Evolutionary conservation across 2,113 vertebrate species (phyloP).

Genomic region (Benitochromis conjunctus): DNA sequence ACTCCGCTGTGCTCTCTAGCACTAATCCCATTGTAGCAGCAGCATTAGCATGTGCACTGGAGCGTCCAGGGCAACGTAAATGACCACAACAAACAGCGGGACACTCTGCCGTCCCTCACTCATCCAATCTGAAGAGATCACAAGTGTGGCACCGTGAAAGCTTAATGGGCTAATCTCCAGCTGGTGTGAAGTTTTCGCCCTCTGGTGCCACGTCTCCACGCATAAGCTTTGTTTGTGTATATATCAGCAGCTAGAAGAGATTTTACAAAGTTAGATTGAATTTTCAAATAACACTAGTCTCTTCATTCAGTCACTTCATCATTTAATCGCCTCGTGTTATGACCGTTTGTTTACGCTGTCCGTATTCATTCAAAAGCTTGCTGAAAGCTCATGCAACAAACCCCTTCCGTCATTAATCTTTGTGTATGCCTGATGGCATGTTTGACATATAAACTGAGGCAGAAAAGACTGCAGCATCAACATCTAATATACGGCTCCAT

Average conservation of each 20-base stretch:
- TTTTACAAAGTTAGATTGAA: not conserved
- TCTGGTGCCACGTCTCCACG: not conserved
- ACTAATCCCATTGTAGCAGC: conserved; percentile 40
- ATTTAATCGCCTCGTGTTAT: not conserved
- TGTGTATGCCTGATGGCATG: not conserved
- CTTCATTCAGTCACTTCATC: not conserved
- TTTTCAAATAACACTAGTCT: not conserved
- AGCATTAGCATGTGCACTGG: not conserved
- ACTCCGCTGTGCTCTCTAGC: not conserved
- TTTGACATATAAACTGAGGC: not conserved
- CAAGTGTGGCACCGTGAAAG: not conserved
- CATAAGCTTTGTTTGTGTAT: not conserved
- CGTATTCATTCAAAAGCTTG: too few relatives aligned
- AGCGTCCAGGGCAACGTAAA: conserved; percentile 10
- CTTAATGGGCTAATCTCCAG: not conserved
- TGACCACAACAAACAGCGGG: conserved; percentile 16
- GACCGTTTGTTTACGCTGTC: not conserved
- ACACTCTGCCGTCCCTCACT: not conserved
- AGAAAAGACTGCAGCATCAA: not conserved
- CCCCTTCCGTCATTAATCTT: not conserved
- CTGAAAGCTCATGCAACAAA: not conserved
- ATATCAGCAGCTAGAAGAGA: not conserved
- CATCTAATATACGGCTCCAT: not conserved
- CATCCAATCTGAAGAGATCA: conserved; percentile 17
- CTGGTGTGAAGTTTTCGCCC: not conserved